Conservation (phyloP, 2,797 vertebrate species). For the Hemibagrus guttatus region DNA sequence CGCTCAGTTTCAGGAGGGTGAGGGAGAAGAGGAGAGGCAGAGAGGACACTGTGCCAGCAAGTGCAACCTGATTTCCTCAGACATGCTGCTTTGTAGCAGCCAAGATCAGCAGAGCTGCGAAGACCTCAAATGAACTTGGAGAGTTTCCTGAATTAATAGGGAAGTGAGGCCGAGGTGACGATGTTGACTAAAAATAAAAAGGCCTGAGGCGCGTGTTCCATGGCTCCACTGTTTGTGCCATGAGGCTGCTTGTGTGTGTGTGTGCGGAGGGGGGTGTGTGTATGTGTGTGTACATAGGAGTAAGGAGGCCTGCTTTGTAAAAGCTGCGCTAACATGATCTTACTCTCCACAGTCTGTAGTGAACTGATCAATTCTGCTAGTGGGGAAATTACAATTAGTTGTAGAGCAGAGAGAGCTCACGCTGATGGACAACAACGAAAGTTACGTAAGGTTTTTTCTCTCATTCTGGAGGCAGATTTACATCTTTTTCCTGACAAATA, state of each 20-base stretch:
- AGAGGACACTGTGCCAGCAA: conserved; percentile 78
- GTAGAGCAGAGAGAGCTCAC: neutral
- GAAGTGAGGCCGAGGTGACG: conserved; percentile 51
- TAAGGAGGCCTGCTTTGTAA: neutral
- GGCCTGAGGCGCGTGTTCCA: conserved; percentile 30
- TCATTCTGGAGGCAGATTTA: neutral
- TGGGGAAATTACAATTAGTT: neutral
- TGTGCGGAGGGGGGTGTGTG: neutral
- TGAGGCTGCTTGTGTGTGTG: conserved; percentile 33
- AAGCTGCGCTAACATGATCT: conserved; percentile 1
- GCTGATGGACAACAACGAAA: neutral
- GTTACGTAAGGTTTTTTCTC: neutral
- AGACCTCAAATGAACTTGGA: conserved; percentile 73
- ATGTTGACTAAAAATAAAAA: conserved; percentile 56
- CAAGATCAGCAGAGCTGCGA: conserved; percentile 70
- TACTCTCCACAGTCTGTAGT: neutral
- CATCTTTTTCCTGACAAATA: neutral
- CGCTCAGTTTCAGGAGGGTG: neutral
- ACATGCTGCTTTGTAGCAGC: conserved; percentile 65
- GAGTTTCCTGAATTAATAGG: conserved; percentile 59
- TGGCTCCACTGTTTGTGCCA: conserved; percentile 32
- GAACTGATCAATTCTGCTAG: neutral
- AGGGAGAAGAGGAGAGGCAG: conserved; percentile 55
- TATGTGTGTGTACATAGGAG: neutral
- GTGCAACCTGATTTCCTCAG: conserved; percentile 82